Base-by-base conservation (phyloP, 2,888 invertebrate genomes). In the Epinotia demarniana region DNA sequence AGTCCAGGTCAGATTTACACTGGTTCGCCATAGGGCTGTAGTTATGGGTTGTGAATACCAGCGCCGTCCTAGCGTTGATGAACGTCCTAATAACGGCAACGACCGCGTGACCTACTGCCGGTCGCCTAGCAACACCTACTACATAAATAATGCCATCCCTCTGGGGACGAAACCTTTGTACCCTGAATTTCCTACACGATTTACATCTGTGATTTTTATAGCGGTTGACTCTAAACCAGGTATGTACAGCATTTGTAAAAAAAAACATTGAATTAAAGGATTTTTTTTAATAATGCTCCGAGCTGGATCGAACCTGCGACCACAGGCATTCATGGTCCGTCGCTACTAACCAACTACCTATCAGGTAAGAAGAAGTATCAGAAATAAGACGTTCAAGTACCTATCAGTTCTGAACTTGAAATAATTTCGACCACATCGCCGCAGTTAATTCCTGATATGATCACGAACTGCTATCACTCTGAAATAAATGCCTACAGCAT, bases 31-130 rank as follows among this genome's bases (percentile, higher is more conserved):
- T 16, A 53, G 55, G 49, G 18, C 16, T 11, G 33, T 39, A 55
- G 11, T 13, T 53, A n/a, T n/a, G 53, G 53, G 53, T 53, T 53
- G n/a, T 16, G 53, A 53, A 53, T n/a, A n/a, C n/a, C 13, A 39
- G 39, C 39, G 1, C 53, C 6, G 23, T 13, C 60, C 75, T 43
- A 61, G 49, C 27, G 27, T n/a, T 75, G 71, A 72, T 62, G 72
- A 68, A 72, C 55, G 76, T 66, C 77, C 81, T 80, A 78, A 74
- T 79, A 63, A 60, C 76, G 73, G 57, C 80, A 79, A 77, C 79
- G 81, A 81, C 82, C 80, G 77, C 78, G 77, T 84, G 85, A 87
- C 86, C 87, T 79, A 81, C 75, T 78, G 58, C 18, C 72, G 86
- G 86, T 86, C 79, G 77, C 83, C 78, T 66, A 70, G 82, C 79